Percentiles rank a stretch among this genome's conserved stretches.
These are phyloP conservation scores for Scotopteryx bipunctaria DNA, from an alignment of 2,888 invertebrate species.

Conservation along the genomic window DNA sequence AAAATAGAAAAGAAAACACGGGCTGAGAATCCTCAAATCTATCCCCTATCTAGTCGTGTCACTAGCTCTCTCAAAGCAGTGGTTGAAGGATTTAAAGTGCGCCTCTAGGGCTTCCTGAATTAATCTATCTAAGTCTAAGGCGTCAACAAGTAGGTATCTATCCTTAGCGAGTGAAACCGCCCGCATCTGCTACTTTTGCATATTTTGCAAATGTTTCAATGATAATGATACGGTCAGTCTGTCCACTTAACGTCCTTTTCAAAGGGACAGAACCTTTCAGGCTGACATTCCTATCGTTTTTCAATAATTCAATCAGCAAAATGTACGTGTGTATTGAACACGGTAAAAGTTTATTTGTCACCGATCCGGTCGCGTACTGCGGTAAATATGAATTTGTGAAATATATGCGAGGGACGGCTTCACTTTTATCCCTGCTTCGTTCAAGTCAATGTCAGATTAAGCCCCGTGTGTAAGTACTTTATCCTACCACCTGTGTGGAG, in stretches of 20 bases:
- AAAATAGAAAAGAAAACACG: too few relatives aligned
- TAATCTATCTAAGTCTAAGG: too few relatives aligned
- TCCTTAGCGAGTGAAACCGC: too few relatives aligned
- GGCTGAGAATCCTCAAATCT: too few relatives aligned
- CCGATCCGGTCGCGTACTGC: slow-evolving; percentile 28
- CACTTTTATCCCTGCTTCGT: slow-evolving; percentile 45
- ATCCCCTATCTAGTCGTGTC: too few relatives aligned
- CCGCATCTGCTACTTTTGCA: too few relatives aligned
- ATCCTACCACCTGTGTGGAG: slow-evolving; percentile 56
- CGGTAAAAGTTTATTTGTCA: slow-evolving; percentile 24
- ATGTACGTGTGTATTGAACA: slow-evolving; percentile 4
- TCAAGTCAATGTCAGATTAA: slow-evolving; percentile 58
- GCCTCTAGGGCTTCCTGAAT: too few relatives aligned
- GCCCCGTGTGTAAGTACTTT: slow-evolving; percentile 53
- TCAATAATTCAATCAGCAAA: slow-evolving; percentile 14
- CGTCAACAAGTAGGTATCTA: too few relatives aligned
- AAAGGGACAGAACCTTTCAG: slow-evolving; percentile 2
- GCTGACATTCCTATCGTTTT: slow-evolving; percentile 1
- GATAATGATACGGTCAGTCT: slow-evolving; percentile 1
- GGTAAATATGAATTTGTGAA: slow-evolving; percentile 34
- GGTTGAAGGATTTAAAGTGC: too few relatives aligned
- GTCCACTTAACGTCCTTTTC: background rate
- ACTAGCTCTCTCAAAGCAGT: too few relatives aligned
- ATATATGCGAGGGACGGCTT: slow-evolving; percentile 30
- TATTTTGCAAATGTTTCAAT: slow-evolving; percentile 7